phyloP scores from a whole-genome alignment of 2,113 vertebrate genomes.

The Todiramphus saurophagus region DNA sequence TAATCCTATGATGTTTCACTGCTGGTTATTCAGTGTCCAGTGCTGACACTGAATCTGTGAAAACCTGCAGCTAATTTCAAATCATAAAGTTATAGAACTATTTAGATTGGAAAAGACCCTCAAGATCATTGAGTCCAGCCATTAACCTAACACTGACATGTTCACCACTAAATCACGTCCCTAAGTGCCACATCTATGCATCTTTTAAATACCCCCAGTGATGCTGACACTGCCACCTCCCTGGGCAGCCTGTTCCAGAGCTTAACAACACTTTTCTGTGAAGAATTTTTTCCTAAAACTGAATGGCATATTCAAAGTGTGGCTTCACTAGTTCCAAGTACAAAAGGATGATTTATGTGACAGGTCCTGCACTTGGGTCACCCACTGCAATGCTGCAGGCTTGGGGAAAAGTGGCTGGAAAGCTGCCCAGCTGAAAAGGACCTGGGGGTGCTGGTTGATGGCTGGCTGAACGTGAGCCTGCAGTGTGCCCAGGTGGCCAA shows the following conservation, averaged over 20 bases:
- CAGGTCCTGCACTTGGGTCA: not conserved
- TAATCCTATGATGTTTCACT: not conserved
- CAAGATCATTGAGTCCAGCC: not conserved
- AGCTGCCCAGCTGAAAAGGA: fast-evolving
- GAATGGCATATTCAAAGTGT: not conserved
- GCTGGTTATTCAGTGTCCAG: not conserved
- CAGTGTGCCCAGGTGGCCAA: not conserved
- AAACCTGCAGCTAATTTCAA: not conserved
- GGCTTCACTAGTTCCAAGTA: not conserved
- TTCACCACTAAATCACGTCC: not conserved
- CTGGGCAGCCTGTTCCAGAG: not conserved
- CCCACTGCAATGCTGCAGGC: not conserved
- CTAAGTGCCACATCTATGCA: fast-evolving
- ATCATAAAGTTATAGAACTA: fast-evolving
- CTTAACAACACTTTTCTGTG: fast-evolving
- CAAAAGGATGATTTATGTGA: not conserved
- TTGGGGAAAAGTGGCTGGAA: not conserved
- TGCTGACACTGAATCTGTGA: not conserved
- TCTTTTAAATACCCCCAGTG: not conserved
- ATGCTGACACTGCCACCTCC: not conserved
- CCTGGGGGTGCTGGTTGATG: not conserved
- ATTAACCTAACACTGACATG: not conserved
- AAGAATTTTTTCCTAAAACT: not conserved
- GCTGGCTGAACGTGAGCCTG: fast-evolving
- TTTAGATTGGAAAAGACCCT: not conserved